phyloP scores from a whole-genome alignment of 2,113 vertebrate genomes.

The Platanista minor region DNA sequence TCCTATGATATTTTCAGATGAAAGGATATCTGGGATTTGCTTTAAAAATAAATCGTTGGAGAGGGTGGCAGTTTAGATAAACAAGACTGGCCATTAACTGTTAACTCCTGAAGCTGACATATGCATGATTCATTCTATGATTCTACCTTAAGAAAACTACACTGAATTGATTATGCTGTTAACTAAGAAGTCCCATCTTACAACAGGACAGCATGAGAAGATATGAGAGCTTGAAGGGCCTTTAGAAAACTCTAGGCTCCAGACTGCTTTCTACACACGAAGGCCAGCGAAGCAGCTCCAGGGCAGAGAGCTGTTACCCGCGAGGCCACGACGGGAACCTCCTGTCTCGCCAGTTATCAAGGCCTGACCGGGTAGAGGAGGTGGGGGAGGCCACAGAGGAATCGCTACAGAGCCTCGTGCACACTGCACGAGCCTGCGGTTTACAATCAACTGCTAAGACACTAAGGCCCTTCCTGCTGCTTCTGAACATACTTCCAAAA shows the following conservation, averaged over 20 bases:
- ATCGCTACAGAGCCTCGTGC: background rate
- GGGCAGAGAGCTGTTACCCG: background rate
- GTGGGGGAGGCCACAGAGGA: rapidly evolving
- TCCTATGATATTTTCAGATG: background rate
- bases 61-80: background rate
- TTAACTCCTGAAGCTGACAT: background rate
- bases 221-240: background rate
- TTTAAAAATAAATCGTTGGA: background rate
- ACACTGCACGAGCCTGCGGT: background rate
- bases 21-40: background rate
- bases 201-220: background rate
- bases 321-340: rapidly evolving
- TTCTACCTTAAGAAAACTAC: background rate
- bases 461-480: background rate
- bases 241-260: background rate
- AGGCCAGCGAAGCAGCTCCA: background rate
- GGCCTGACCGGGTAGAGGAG: no score
- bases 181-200: background rate
- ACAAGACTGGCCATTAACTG: background rate
- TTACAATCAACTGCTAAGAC: background rate
- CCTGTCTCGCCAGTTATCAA: background rate
- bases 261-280: background rate
- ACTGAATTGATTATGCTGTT: background rate
- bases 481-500: background rate
- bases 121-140: background rate